These are phyloP conservation scores for Dendropsophus ebraccatus DNA, from an alignment of 2,113 vertebrate species.

Conservation along the genomic window DNA sequence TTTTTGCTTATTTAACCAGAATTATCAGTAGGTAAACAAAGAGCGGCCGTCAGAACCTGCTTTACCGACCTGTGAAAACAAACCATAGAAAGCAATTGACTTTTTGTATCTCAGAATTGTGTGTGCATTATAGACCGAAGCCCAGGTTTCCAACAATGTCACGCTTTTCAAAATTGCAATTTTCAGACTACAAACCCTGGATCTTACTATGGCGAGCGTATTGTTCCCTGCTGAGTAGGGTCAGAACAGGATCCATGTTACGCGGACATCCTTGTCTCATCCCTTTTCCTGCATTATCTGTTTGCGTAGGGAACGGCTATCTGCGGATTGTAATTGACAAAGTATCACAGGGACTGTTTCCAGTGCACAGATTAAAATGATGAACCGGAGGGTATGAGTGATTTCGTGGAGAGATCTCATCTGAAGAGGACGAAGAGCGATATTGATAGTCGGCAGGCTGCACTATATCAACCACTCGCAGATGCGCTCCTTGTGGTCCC, in stretches of 20 bases:
- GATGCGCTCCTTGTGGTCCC: not conserved
- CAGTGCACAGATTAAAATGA: conserved; percentile 24
- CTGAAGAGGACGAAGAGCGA: not conserved
- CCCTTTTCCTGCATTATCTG: not conserved
- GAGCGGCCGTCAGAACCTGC: not conserved
- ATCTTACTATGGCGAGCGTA: not conserved
- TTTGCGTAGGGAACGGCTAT: conserved; percentile 16
- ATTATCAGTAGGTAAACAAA: not conserved
- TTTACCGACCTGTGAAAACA: not conserved
- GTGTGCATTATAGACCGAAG: not conserved
- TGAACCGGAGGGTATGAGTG: not conserved
- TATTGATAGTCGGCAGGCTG: not conserved
- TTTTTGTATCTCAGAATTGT: not conserved
- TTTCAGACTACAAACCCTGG: not conserved
- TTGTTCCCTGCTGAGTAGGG: not conserved
- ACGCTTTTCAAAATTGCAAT: not conserved
- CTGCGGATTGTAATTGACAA: conserved; percentile 28
- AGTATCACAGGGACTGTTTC: conserved; percentile 16
- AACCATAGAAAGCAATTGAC: not conserved
- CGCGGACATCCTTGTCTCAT: not conserved
- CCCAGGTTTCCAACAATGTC: conserved; percentile 10
- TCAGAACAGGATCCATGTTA: conserved; percentile 1
- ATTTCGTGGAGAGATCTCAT: not conserved
- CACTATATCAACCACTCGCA: not conserved
- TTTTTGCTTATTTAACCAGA: too few species aligned